A percentile compares a stretch with the other conserved stretches of the same genome.
Conservation (phyloP, 2,113 vertebrate genomes). For the Pholis gunnellus region DNA sequence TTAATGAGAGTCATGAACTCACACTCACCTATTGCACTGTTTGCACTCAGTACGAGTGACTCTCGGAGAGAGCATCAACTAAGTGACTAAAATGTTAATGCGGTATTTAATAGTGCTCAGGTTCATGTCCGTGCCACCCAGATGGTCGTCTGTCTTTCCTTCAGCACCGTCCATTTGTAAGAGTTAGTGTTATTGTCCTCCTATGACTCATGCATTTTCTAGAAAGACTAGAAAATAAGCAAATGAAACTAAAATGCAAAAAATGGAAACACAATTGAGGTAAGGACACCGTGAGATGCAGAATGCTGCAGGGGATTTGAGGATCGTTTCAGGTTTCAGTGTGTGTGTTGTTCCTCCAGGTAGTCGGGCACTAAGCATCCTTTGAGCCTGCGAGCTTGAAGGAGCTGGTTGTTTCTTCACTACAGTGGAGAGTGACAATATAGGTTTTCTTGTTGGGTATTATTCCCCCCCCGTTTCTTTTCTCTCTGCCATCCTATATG, state of each 20-base stretch:
- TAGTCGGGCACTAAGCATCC: neutral
- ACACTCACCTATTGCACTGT: constrained; percentile 59
- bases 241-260: neutral
- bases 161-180: neutral
- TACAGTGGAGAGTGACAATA: neutral
- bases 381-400: constrained; percentile 15
- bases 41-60: constrained; percentile 53
- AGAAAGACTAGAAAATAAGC: neutral
- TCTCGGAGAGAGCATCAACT: constrained; percentile 37
- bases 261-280: neutral
- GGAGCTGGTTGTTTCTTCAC: constrained; percentile 18
- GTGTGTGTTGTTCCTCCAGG: constrained; percentile 3
- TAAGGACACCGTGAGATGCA: neutral
- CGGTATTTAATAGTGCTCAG: constrained; percentile 40
- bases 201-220: neutral
- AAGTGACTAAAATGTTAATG: constrained; percentile 65
- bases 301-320: neutral
- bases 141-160: constrained; percentile 20
- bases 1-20: constrained; percentile 67
- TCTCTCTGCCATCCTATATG: constrained; percentile 5
- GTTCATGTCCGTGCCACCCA: constrained; percentile 26
- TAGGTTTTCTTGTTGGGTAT: constrained; percentile 7
- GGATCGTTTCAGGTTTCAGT: neutral
- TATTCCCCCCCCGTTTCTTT: constrained; percentile 21
- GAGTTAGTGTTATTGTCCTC: neutral